Percentiles rank a stretch among this genome's conserved stretches.
Conservation (phyloP, 2,888 invertebrate genomes). For the Xylophagus ater region DNA sequence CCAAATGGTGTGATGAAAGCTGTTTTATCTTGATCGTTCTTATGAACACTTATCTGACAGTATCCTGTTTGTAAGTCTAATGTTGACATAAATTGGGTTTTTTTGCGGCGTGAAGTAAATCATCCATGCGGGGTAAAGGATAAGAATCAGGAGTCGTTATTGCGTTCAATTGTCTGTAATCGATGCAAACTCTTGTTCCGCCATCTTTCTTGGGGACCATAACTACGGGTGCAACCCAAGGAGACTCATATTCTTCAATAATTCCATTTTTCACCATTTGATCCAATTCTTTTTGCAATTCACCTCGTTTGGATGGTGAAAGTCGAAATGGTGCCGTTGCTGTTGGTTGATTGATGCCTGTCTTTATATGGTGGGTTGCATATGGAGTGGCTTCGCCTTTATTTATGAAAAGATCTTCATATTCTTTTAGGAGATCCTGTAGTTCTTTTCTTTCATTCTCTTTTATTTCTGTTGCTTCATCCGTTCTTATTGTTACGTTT, state of each 20-base stretch:
- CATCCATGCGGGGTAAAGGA: slow-evolving; percentile 14
- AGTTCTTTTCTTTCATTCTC: slow-evolving; percentile 3
- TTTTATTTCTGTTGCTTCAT: slow-evolving; percentile 3
- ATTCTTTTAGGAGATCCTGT: neutral
- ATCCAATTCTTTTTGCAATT: slow-evolving; percentile 24
- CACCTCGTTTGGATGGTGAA: slow-evolving; percentile 20
- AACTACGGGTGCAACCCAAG: slow-evolving; percentile 30
- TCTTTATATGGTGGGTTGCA: slow-evolving; percentile 22
- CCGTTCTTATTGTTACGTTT: neutral
- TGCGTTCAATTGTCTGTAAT: slow-evolving; percentile 25
- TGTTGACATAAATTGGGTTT: slow-evolving; percentile 14
- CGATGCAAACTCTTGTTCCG: slow-evolving; percentile 26
- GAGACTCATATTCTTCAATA: slow-evolving; percentile 31
- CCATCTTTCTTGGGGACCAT: slow-evolving; percentile 29
- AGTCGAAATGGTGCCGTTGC: slow-evolving; percentile 27
- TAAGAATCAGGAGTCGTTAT: slow-evolving; percentile 19
- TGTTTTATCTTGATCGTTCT: slow-evolving; percentile 16
- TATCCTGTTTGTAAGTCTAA: slow-evolving; percentile 17
- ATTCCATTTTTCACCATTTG: slow-evolving; percentile 25
- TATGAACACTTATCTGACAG: slow-evolving; percentile 14
- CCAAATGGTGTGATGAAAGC: slow-evolving; percentile 17
- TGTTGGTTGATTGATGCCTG: slow-evolving; percentile 24
- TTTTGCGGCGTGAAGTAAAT: slow-evolving; percentile 14
- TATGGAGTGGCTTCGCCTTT: neutral
- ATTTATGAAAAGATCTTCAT: slow-evolving; percentile 4